These are phyloP conservation scores for Xanthorhoe spadicearia DNA, from an alignment of 2,888 invertebrate genomes.

Conservation along the genomic window DNA sequence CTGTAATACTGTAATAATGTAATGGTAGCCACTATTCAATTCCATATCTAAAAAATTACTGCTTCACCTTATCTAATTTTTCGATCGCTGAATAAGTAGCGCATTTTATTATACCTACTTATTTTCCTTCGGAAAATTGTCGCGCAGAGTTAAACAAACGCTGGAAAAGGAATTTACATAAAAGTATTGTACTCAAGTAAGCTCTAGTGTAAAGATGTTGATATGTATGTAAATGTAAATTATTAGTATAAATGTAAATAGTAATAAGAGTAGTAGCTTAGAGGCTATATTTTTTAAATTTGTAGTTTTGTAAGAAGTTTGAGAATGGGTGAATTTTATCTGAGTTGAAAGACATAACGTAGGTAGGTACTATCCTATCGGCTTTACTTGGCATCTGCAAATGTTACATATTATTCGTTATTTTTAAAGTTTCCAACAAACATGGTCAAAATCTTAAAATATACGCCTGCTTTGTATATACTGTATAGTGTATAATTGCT, in stretches of 20 bases:
- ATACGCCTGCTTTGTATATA: not conserved
- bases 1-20: not conserved
- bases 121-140: too few species aligned
- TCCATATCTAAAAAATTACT: not conserved
- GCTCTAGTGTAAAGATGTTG: not conserved
- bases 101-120: not conserved
- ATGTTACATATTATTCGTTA: too few species aligned
- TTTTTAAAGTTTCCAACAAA: too few species aligned
- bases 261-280: not conserved
- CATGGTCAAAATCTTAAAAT: not conserved
- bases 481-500: not conserved
- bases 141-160: not conserved
- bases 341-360: too few species aligned
- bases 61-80: not conserved
- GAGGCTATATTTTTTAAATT: slow-evolving; percentile 1
- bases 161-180: not conserved
- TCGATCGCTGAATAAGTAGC: not conserved
- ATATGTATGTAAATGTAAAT: not conserved
- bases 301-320: not conserved
- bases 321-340: not conserved
- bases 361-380: too few species aligned
- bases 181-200: not conserved
- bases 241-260: not conserved
- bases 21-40: not conserved
- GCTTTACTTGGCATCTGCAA: too few species aligned